Evolutionary conservation across 2,888 invertebrate species (phyloP).

Genomic region (Andrena flavipes): DNA sequence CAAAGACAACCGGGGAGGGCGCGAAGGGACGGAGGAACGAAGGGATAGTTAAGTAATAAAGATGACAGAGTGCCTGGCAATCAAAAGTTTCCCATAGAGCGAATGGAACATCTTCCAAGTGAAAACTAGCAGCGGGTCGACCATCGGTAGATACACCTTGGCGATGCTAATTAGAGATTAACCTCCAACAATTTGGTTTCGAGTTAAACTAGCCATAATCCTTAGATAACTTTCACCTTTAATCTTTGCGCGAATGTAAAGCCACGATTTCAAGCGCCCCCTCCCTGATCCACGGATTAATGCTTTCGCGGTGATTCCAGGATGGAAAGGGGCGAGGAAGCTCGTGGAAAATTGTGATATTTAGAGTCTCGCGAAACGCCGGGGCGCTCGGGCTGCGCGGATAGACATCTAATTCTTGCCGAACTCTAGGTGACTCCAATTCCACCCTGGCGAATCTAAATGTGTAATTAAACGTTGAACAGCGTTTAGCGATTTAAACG

Average conservation of each 20-base stretch:
- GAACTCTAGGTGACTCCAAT: not conserved
- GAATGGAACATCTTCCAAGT: conserved; percentile 18
- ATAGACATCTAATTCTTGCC: not conserved
- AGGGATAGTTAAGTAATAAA: not conserved
- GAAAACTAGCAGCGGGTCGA: conserved; percentile 36
- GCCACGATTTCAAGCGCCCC: conserved; percentile 53
- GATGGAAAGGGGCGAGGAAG: not conserved
- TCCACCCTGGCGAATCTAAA: not conserved
- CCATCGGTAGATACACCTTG: conserved; percentile 41
- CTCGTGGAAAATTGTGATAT: not conserved
- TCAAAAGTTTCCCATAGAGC: conserved; percentile 11
- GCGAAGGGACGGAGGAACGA: not conserved
- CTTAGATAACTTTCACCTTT: conserved; percentile 59
- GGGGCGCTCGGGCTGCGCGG: not conserved
- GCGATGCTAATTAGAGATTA: conserved; percentile 71
- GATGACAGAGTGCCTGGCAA: not conserved
- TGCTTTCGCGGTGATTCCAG: conserved; percentile 9
- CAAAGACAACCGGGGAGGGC: not conserved
- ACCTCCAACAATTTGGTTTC: conserved; percentile 58
- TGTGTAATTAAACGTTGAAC: conserved; percentile 17
- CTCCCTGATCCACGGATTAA: conserved; percentile 43
- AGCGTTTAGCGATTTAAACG: conserved; percentile 18
- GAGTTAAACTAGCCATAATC: conserved; percentile 61
- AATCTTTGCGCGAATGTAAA: conserved; percentile 62
- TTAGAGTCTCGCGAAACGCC: not conserved